These are phyloP conservation scores for Staurois parvus DNA, from an alignment of 2,797 vertebrate genomes.

Conservation along the genomic window DNA sequence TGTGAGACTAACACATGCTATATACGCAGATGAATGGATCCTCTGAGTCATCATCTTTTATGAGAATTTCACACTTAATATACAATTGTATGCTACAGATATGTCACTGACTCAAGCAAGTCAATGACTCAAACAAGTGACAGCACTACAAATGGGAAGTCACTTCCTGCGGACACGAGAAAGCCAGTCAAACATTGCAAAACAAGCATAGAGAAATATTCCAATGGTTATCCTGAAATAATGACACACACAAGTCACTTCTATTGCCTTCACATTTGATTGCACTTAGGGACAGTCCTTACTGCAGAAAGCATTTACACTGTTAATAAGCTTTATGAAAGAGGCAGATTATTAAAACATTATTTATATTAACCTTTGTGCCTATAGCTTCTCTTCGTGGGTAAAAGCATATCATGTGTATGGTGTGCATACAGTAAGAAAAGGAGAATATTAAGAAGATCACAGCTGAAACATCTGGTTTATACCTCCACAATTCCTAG, in stretches of 20 bases:
- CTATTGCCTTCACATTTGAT: not conserved
- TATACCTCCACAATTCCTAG: too few species aligned
- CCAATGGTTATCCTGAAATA: not conserved
- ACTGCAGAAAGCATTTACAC: not conserved
- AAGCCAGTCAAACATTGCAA: not conserved
- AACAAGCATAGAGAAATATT: not conserved
- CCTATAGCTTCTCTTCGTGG: not conserved
- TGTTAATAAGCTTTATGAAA: not conserved
- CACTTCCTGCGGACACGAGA: not conserved
- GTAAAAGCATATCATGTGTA: not conserved
- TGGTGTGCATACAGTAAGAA: not conserved
- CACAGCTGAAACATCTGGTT: too few species aligned
- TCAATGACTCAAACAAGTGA: conserved; percentile 26
- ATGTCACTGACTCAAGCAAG: conserved; percentile 40
- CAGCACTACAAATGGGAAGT: conserved; percentile 2
- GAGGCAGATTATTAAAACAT: not conserved
- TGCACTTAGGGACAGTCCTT: not conserved
- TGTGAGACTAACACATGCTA: conserved; percentile 34
- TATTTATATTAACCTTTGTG: not conserved
- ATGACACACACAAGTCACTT: not conserved
- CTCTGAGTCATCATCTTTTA: conserved; percentile 46
- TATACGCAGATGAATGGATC: conserved; percentile 36
- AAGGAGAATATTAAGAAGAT: not conserved
- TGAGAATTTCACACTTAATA: conserved; percentile 42
- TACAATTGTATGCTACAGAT: conserved; percentile 44